phyloP scores from a whole-genome alignment of 2,113 vertebrate genomes.

The Chaetodon trifascialis region DNA sequence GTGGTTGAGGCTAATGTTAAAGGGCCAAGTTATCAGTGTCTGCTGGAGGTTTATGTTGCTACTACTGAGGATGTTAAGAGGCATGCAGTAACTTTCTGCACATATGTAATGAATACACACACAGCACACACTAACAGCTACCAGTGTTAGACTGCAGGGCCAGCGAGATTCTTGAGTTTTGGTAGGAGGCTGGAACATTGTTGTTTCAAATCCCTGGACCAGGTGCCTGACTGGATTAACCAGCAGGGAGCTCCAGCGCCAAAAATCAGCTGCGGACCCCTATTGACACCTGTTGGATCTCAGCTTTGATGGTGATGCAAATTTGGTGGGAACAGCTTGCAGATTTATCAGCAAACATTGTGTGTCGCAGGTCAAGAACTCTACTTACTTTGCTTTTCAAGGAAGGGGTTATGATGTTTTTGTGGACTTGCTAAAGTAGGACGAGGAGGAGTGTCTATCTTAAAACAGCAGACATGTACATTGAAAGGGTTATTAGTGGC shows the following conservation, averaged over 20 bases:
- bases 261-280: neutral
- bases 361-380: neutral
- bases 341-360: neutral
- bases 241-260: neutral
- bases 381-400: neutral
- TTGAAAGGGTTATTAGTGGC: too few relatives aligned
- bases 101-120: neutral
- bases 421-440: neutral
- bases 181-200: neutral
- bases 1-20: slow-evolving; percentile 55
- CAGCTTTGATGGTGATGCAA: neutral
- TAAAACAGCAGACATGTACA: neutral
- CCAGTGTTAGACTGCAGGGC: neutral
- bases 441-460: neutral
- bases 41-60: slow-evolving; percentile 40
- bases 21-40: slow-evolving; percentile 73
- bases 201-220: neutral
- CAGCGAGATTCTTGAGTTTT: neutral
- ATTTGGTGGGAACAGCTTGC: neutral
- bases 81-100: neutral
- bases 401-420: neutral
- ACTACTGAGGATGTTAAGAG: slow-evolving; percentile 12
- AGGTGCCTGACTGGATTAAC: slow-evolving; percentile 20
- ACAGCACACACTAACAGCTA: neutral
- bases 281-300: neutral